phyloP scores from a whole-genome alignment of 2,113 vertebrate species.

The Anseranas semipalmata region DNA sequence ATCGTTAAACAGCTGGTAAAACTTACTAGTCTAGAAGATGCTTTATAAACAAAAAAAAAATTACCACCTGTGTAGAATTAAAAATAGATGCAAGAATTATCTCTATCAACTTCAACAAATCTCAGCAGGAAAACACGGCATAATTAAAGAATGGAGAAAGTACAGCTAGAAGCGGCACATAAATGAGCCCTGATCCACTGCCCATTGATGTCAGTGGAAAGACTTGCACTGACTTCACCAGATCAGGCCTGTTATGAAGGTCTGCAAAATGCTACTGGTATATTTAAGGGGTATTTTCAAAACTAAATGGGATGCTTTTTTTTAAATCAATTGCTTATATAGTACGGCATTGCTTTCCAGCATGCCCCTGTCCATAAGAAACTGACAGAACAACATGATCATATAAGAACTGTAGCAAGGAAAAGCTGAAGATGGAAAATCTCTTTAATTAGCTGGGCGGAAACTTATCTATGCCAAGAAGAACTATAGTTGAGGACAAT shows the following conservation, averaged over 20 bases:
- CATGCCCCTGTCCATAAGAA: background rate
- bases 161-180: conserved; percentile 26
- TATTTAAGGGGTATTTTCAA: background rate
- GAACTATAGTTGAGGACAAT: background rate
- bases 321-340: background rate
- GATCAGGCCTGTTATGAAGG: conserved; percentile 8
- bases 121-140: conserved; percentile 10
- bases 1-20: background rate
- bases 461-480: background rate
- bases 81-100: background rate
- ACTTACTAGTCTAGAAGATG: background rate
- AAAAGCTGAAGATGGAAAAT: background rate
- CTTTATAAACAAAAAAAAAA: background rate
- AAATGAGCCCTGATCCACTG: conserved; percentile 48
- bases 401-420: background rate
- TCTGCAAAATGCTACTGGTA: background rate
- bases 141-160: conserved; percentile 47
- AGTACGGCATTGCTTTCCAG: background rate
- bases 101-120: background rate
- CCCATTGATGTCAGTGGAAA: conserved; percentile 66
- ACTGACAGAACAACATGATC: background rate
- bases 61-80: background rate
- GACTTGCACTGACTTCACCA: conserved; percentile 47
- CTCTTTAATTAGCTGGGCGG: background rate
- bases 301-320: background rate